Conservation (phyloP, 2,888 invertebrate genomes). For the Coelogynopora nodosa region DNA sequence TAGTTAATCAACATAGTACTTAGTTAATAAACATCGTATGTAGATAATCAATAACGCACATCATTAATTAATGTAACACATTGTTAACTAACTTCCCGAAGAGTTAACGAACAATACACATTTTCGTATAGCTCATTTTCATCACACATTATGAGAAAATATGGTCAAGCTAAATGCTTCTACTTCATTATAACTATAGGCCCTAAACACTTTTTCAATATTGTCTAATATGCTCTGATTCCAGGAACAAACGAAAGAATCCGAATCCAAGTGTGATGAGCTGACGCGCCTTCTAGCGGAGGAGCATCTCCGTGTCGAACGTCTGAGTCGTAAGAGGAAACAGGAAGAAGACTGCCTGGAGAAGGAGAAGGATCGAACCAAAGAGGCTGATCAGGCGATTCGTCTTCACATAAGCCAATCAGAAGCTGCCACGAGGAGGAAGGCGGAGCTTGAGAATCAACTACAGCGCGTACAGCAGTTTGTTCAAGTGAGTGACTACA, state of each 20-base stretch:
- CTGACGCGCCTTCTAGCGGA: background rate
- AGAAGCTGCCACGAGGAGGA: background rate
- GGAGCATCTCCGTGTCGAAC: background rate
- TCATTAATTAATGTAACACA: too few species aligned
- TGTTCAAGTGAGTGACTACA: background rate
- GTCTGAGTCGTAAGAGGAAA: background rate
- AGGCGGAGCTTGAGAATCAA: background rate
- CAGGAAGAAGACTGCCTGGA: background rate
- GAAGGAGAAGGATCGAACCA: background rate
- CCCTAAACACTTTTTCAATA: too few species aligned
- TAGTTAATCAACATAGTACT: too few species aligned
- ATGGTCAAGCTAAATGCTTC: too few species aligned
- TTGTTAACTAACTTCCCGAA: too few species aligned
- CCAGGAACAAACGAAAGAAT: background rate
- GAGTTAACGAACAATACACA: too few species aligned
- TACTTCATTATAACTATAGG: too few species aligned
- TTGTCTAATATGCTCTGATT: too few species aligned
- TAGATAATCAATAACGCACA: too few species aligned
- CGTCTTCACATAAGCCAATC: background rate
- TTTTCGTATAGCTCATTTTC: too few species aligned
- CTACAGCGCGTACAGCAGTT: background rate
- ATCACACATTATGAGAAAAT: too few species aligned
- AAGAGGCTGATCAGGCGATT: background rate
- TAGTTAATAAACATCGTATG: too few species aligned
- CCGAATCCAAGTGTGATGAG: background rate